Evolutionary conservation across 2,113 vertebrate species (phyloP), one percentile per base, ranked within the genome.

Genomic region (Panthera leo): DNA sequence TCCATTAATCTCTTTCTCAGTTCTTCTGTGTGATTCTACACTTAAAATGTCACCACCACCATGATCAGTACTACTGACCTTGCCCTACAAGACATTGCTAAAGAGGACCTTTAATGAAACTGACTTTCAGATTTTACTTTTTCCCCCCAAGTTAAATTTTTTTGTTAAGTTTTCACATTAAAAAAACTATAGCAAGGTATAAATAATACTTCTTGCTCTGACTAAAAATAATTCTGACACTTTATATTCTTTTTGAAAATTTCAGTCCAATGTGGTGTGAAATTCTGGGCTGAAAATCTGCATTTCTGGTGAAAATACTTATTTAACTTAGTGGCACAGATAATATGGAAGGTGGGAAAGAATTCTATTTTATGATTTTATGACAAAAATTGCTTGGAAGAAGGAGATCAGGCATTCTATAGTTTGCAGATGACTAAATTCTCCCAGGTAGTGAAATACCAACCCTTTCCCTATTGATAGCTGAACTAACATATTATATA

Each of bases 191-290:
- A 96, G 65, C 96, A 96, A 98, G 97, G 97, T 97, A 97, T 98
- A 98, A 98, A 98, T 97, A 98, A 98, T 97, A 95, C 96, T 97
- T 98, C 97, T 97, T 98, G 58, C 85, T 96, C 67, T 96, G 90
- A 96, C 97, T 98, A 98, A 98, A 98, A 98, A 98, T 98, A 98
- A 97, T 97, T 95, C 70, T 97, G 95, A 97, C 96, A 98, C 98
- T 98, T 97, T 98, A 96, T 98, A 97, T 97, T 93, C 97, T 96
- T 96, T 97, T 98, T 92, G 89, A 97, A 98, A 98, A 94, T 97
- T 97, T 97, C 85, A 97, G 95, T 97, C 96, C 97, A 98, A 97
- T 97, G 96, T 97, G 97, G 96, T 97, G 97, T 98, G 97, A 98
- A 98, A 97, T 98, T 98, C 95, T 97, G 85, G 90, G 96, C 97